A percentile compares a stretch with the other conserved stretches of the same genome.
Evolutionary conservation across 2,113 vertebrate genomes (phyloP).

Genomic region (Peromyscus californicus): DNA sequence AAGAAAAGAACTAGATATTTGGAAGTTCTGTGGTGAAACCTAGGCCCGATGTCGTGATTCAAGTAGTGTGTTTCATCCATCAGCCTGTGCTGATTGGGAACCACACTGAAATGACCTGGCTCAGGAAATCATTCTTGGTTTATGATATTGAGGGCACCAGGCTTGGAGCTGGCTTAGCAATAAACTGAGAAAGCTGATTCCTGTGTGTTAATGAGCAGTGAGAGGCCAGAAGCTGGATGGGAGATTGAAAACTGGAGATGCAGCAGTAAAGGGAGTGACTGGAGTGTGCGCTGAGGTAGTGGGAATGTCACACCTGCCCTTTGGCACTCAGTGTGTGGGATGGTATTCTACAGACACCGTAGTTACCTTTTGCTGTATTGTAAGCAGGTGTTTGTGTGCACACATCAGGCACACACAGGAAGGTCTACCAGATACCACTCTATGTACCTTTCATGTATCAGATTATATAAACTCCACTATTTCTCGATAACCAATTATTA

Average conservation of each 20-base stretch:
- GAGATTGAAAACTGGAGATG: background rate
- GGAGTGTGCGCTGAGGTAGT: background rate
- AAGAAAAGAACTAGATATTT: background rate
- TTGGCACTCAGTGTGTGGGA: background rate
- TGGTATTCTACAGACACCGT: background rate
- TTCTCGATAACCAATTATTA: background rate
- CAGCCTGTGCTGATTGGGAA: background rate
- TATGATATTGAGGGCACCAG: background rate
- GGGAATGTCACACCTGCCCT: background rate
- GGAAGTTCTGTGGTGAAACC: background rate
- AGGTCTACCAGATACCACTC: background rate
- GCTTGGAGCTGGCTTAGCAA: background rate
- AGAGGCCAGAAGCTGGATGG: background rate
- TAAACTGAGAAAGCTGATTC: background rate
- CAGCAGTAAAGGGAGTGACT: background rate
- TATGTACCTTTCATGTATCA: background rate
- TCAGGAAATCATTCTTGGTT: background rate
- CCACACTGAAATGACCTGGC: background rate
- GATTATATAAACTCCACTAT: background rate
- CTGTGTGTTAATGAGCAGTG: background rate
- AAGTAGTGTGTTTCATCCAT: background rate
- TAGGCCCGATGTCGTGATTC: background rate
- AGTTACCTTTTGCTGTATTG: background rate
- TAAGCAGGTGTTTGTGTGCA: background rate
- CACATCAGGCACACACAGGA: background rate